Conservation (phyloP, 2,888 invertebrate species). For the Eurois occulta region DNA sequence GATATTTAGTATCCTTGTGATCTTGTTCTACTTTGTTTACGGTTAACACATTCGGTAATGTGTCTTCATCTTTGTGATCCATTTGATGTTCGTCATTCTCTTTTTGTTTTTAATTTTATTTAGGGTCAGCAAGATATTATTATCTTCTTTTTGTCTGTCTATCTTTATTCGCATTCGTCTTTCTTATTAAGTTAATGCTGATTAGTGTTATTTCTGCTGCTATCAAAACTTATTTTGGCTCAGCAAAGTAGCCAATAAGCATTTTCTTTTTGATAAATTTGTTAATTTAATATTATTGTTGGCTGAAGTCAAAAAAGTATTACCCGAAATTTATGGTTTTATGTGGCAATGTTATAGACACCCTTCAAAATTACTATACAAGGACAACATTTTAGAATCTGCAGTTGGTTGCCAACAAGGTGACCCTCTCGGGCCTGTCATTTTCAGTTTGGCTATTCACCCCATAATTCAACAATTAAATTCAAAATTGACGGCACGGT, state of each 20-base stretch:
- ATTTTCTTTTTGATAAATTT: constrained; percentile 10
- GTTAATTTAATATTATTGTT: constrained; percentile 5
- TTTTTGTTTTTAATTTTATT: not conserved
- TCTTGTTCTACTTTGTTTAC: constrained; percentile 4
- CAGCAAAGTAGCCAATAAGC: not conserved
- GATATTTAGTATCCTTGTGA: constrained; percentile 12
- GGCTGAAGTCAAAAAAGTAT: no score
- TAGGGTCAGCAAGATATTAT: not conserved
- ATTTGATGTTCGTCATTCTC: not conserved
- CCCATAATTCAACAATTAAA: no score
- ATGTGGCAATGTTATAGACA: no score
- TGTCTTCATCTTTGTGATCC: not conserved
- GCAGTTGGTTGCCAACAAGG: no score
- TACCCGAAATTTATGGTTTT: no score
- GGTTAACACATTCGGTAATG: not conserved
- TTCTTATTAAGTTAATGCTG: not conserved
- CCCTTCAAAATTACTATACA: no score
- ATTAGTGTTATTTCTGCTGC: not conserved
- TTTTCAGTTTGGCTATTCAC: no score
- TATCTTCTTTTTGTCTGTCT: not conserved
- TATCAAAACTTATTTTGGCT: not conserved
- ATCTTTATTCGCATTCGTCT: no score
- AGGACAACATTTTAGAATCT: no score
- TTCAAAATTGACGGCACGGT: no score
- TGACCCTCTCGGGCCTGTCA: no score